Evolutionary conservation across 1,140 invertebrate species (phyloP).

Genomic region (Potamilus streckersoni): DNA sequence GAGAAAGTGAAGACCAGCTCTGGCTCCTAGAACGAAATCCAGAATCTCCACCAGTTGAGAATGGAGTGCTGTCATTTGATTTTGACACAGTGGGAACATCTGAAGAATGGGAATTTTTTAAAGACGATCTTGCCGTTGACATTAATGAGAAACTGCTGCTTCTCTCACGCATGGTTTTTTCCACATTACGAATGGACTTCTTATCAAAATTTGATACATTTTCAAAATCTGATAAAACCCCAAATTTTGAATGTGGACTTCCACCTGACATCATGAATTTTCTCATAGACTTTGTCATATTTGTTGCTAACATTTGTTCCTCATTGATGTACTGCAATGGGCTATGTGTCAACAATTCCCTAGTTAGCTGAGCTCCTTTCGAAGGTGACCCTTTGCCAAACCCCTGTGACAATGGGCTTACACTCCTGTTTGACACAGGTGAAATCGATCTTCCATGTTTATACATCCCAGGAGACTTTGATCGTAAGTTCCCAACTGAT

Average conservation of each 20-base stretch:
- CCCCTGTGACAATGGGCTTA: not conserved
- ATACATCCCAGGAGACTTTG: slow-evolving; percentile 5
- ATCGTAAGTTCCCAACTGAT: not conserved
- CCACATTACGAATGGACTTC: too few relatives aligned
- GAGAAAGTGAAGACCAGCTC: slow-evolving; percentile 30
- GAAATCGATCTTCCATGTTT: slow-evolving; percentile 14
- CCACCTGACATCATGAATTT: slow-evolving; percentile 23
- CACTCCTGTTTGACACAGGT: slow-evolving; percentile 18
- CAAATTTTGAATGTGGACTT: slow-evolving; percentile 9
- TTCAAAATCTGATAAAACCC: slow-evolving; percentile 26
- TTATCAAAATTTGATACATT: slow-evolving; percentile 1
- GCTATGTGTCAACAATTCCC: not conserved
- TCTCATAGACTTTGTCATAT: slow-evolving; percentile 34
- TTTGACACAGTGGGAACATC: slow-evolving; percentile 20
- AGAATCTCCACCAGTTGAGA: slow-evolving; percentile 30
- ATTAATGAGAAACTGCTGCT: slow-evolving; percentile 29
- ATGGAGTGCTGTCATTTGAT: slow-evolving; percentile 29
- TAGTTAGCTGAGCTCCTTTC: not conserved
- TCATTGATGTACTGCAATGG: slow-evolving; percentile 18
- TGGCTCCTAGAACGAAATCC: slow-evolving; percentile 27
- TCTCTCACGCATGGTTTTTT: slow-evolving; percentile 11
- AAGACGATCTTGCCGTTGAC: not conserved
- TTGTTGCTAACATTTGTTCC: slow-evolving; percentile 21
- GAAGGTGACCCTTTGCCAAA: not conserved
- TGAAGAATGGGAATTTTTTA: too few relatives aligned